Base-by-base conservation (phyloP, 2,797 vertebrate genomes). In the Crax fasciolata region DNA sequence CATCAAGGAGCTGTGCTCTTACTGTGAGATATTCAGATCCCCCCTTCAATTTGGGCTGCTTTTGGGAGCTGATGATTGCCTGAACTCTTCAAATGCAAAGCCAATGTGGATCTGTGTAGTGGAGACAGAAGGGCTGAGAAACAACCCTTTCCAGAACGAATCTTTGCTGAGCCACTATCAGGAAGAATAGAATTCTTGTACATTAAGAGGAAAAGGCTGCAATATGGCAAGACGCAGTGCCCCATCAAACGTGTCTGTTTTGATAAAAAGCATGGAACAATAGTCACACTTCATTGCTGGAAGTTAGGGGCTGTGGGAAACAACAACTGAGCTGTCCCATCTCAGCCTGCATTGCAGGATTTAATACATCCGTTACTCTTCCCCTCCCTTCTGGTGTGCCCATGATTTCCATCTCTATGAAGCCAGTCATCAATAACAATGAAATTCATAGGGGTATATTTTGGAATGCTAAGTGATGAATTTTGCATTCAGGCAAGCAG, bases 261-360 rank as follows among this genome's bases (percentile, higher is more conserved):
- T 97, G 94, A 95, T 84, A 88, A 96, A 92, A 94, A 68, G 58
- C 72, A 13, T 5, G 35, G 89, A 93, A 93, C 77, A 80, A 55
- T 65, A 48, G 28, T 38, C 61, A 30, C 28, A 78, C 55, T 32
- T 94, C 94, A 74, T 65, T 96, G 63, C 44, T 93, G 79, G 79
- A 94, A 24, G 41, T 2, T 78, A 66, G 15, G 48, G 54, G 52
- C 43, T 70, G 71, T 93, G 59, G 77, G 92, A 97, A 93, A 84
- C 87, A 75, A 82, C 58, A 93, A 92, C 72, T 85, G 95, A 93
- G 74, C 89, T 90, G 81, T 79, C 78, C 89, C 80, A 71, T 65
- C 71, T 84, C 83, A 95, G 70, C 30, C 86, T 87, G 19, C 17
- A 1, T 11, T 59, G n/a, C 7, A 12, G 41, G 78, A 63, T 46